phyloP scores from a whole-genome alignment of 2,888 invertebrate species.

The Lamellibrachia satsuma region DNA sequence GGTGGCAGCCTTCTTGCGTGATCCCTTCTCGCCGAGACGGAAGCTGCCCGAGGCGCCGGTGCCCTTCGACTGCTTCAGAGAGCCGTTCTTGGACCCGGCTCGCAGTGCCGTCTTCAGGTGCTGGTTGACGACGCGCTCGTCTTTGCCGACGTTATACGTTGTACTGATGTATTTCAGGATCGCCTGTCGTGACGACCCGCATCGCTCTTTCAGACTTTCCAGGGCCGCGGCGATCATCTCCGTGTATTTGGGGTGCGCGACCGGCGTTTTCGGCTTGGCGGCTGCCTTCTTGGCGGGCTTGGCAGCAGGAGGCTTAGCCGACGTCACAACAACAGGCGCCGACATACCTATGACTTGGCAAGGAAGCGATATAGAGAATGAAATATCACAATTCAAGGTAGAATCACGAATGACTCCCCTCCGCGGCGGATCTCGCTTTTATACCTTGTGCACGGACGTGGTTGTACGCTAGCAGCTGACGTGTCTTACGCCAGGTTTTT shows the following conservation, averaged over 20 bases:
- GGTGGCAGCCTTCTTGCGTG: constrained; percentile 36
- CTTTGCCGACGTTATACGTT: constrained; percentile 65
- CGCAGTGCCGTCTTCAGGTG: constrained; percentile 65
- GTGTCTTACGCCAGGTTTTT: not conserved
- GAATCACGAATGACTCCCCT: constrained; percentile 18
- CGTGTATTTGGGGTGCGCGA: constrained; percentile 62
- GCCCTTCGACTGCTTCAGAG: constrained; percentile 61
- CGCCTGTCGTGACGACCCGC: constrained; percentile 67
- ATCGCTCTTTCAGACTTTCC: constrained; percentile 63
- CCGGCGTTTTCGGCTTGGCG: constrained; percentile 54
- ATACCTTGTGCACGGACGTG: constrained; percentile 26
- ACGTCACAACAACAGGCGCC: not conserved
- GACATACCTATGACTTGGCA: not conserved
- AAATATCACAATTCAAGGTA: not conserved
- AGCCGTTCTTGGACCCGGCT: constrained; percentile 61
- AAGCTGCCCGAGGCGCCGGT: constrained; percentile 46
- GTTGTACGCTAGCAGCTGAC: constrained; percentile 13
- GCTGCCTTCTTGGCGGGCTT: constrained; percentile 45
- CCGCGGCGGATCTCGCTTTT: not conserved
- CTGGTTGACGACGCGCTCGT: constrained; percentile 56
- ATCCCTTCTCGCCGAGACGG: constrained; percentile 48
- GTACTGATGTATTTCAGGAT: constrained; percentile 66
- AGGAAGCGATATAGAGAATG: not conserved
- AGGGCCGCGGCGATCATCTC: constrained; percentile 67
- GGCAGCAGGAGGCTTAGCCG: constrained; percentile 23